phyloP scores from a whole-genome alignment of 92 coral and sea anemone species.

The Galaxea fascicularis region DNA sequence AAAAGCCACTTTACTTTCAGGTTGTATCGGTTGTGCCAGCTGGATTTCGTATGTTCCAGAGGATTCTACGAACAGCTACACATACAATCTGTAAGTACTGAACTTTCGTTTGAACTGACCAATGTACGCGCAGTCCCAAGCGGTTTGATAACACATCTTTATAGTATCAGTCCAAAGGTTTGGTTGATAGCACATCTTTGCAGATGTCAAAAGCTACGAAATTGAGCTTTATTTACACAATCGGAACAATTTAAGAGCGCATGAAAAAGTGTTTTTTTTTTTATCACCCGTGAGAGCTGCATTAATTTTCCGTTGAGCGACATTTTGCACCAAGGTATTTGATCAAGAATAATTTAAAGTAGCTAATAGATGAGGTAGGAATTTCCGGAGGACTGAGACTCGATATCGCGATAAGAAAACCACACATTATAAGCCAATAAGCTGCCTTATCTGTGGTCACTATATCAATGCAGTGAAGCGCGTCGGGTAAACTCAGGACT shows the following conservation, averaged over 20 bases:
- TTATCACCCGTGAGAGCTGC: neutral
- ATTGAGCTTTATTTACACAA: too few species aligned
- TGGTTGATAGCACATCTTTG: too few species aligned
- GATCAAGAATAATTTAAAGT: neutral
- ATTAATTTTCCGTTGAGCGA: neutral
- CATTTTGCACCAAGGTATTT: conserved; percentile 14
- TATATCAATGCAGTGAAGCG: neutral
- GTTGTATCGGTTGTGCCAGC: neutral
- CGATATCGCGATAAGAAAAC: neutral
- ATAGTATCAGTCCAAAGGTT: too few species aligned
- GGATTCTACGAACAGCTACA: neutral
- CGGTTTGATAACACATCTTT: too few species aligned
- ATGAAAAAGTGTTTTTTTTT: neutral
- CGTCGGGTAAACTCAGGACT: neutral
- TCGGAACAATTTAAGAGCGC: neutral
- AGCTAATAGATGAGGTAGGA: conserved; percentile 30
- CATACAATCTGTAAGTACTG: neutral
- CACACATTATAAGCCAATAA: conserved; percentile 1
- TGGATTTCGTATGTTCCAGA: neutral
- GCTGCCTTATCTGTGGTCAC: neutral
- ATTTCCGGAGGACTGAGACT: conserved; percentile 35
- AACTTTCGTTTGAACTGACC: neutral
- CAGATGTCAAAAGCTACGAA: too few species aligned
- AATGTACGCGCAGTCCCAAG: too few species aligned
- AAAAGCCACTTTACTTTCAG: neutral